Evolutionary conservation across 1,140 invertebrate species (phyloP), one percentile per base, ranked within the genome.

Genomic region (Tetramorium simillimum): DNA sequence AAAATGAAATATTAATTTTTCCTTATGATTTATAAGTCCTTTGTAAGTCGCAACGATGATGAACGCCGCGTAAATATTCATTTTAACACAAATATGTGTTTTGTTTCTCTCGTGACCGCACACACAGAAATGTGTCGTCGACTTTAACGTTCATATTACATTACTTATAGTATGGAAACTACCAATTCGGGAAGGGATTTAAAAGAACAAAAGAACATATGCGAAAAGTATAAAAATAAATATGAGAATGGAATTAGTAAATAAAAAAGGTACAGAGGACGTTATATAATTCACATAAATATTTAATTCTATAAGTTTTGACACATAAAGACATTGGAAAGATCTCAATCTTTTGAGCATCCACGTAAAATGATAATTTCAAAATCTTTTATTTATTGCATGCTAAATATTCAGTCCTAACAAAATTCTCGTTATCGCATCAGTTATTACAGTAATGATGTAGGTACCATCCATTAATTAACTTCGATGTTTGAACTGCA

Each of bases 1-100:
- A 56, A 37, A 40, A 75, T 10, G 0, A 58, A 6, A 40, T 16
- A 58, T 75, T 24, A n/a, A 5, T 43, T 60, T 58, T 21, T 37
- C 10, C n/a, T 69, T 28, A 16, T 14, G 7, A 67, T 82, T 90
- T 53, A 89, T 76, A n/a, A n/a, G n/a, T n/a, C n/a, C 86, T 86
- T 5, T 0, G 1, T 18, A 9, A 16, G 49, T 0, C 0, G 46
- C 18, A 3, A 24, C 77, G 12, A 53, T 28, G 14, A 75, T 9
- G 10, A 75, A 58, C 6, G 37, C 16, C 49, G 90, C 24, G 14
- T 58, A 28, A 10, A 78, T 58, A 28, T 46, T 60, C n/a, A 14
- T 37, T 14, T 40, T 37, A 46, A 63, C 0, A 37, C 2, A 65
- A n/a, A n/a, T n/a, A 65, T 12, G 62, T 40, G 28, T 43, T 9